Evolutionary conservation across 2,113 vertebrate species (phyloP), one percentile per base, ranked within the genome.

Genomic region (Isichthys henryi): DNA sequence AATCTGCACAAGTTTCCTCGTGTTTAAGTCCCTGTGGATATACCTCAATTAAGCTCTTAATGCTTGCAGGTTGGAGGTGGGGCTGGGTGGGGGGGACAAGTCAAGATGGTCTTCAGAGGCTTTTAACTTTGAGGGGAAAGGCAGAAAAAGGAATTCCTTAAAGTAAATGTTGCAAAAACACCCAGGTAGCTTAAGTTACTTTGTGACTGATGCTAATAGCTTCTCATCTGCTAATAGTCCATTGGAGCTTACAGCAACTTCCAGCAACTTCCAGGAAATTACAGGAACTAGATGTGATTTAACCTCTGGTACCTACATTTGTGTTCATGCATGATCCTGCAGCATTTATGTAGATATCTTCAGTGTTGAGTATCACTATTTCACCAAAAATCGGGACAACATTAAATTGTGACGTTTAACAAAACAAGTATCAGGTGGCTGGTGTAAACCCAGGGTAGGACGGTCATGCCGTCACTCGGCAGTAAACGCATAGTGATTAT

Each of bases 191-290:
- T 88, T 89, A 62, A 89, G 84, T 91, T 90, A 92, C 92, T 91
- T 90, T 90, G 90, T 88, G 45, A 88, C 91, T 90, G 90, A 90
- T 89, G 82, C 88, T 93, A 92, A 92, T 93, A 90, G 92, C 88
- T 91, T 89, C 90, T 74, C 45, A 48, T 88, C 48, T 53, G 43
- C 45, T n/a, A 84, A 84, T 5, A 23, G 3, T 48, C 23, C 23
- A 48, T 11, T 5, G 80, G 50, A 82, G 87, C 89, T 90, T 90
- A 90, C 89, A 86, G 92, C 91, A 91, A 89, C 21, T 89, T 23
- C 5, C 70, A 77, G 62, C 39, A 0, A 50, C 90, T 91, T 90
- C 89, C 89, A 88, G 92, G 92, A 92, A 91, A 19, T 82, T 21
- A 21, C 88, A 74, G 74, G 56, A 53, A 89, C 19, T 53, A 27